Percentiles rank a stretch among this genome's conserved stretches.
These are phyloP conservation scores for Lottia scabra DNA, from an alignment of 2,888 invertebrate genomes.

Conservation along the genomic window DNA sequence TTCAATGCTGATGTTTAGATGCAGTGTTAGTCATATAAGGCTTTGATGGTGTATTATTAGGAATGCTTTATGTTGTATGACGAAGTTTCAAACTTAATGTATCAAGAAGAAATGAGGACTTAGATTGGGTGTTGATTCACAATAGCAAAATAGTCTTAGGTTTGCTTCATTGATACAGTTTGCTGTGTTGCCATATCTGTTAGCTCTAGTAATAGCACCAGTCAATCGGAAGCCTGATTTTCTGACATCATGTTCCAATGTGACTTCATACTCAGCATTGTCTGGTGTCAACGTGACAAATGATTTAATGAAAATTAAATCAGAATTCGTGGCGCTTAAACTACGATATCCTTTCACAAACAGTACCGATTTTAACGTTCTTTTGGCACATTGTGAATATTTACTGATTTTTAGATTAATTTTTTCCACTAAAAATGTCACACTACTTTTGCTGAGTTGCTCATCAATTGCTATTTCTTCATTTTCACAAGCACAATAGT, in stretches of 20 bases:
- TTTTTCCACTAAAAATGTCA: background rate
- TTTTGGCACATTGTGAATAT: too few relatives aligned
- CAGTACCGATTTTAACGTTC: too few relatives aligned
- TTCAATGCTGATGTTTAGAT: too few relatives aligned
- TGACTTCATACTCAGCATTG: background rate
- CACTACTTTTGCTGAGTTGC: background rate
- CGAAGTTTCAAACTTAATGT: too few relatives aligned
- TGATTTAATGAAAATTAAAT: background rate
- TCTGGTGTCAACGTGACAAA: conserved; percentile 54
- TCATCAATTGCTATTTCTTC: background rate
- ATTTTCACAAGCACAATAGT: background rate
- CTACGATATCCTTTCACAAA: too few relatives aligned
- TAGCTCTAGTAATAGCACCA: background rate
- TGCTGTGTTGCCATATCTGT: background rate
- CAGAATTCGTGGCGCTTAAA: too few relatives aligned
- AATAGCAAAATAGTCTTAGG: background rate
- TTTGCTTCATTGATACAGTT: background rate
- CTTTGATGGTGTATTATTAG: too few relatives aligned
- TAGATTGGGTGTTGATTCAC: background rate
- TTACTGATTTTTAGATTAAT: background rate
- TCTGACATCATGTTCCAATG: background rate
- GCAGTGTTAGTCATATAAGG: too few relatives aligned
- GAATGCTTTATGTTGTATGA: too few relatives aligned
- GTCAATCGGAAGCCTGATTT: background rate
- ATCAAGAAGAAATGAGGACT: too few relatives aligned